Evolutionary conservation across 1,140 invertebrate genomes (phyloP), one percentile per base, ranked within the genome.

Genomic region (Laupala kohalensis): DNA sequence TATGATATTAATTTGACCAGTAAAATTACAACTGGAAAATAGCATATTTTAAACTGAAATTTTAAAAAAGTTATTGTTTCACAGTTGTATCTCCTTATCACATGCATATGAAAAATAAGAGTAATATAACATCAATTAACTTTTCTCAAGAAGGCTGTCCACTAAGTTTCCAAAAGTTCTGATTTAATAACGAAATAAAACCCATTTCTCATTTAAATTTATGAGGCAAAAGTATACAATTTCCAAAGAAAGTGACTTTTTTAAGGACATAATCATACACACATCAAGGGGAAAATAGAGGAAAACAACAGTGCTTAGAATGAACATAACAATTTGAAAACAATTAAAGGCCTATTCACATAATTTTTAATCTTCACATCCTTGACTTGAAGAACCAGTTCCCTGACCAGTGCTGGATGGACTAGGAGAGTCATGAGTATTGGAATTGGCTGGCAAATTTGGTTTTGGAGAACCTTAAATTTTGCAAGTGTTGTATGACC

Each of bases 401-500:
- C 37, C 37, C 37, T 53, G 37, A 53, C 37, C 37, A 53, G 37
- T 53, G 37, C 37, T 53, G 9, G 37, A 53, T 53, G 37, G 37
- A 53, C 37, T 19, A 53, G 37, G 37, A 53, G 37, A 53, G 19
- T 53, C 37, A 53, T 53, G 37, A 53, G 37, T 53, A 53, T 53
- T 53, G 37, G 37, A 53, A 4, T 53, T 19, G 1, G 37, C 37
- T 19, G 62, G 25, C 5, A 25, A 9, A 70, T 13, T 29, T 25
- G 69, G 69, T 63, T 70, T 62, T 15, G 71, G 71, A 66, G 70
- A 71, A 30, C 73, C 74, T 65, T 71, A 73, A n/a, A 87, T 86
- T 77, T 90, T 86, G 76, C 90, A 92, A 4, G 93, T 94, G 78
- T 95, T 95, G 77, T 94, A 95, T 6, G 90, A 92, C 3, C 92